Conservation (phyloP, 2,888 invertebrate species). For the Leptopilina myrica region DNA sequence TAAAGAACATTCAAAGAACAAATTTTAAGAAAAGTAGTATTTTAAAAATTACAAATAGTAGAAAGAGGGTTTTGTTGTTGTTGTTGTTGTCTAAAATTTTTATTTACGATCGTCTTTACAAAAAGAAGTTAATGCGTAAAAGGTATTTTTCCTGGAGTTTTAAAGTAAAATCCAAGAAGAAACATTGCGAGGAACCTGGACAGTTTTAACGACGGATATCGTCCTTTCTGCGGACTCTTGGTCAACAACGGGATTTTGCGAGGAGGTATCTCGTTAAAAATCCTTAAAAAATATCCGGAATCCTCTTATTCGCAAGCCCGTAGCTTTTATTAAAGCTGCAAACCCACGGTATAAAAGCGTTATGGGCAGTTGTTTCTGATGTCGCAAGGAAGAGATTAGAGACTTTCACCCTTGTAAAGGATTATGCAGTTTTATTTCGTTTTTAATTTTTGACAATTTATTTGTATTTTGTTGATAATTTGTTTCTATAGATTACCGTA, state of each 20-base stretch:
- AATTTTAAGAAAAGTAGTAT: no score
- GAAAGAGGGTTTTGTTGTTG: no score
- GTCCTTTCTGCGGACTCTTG: constrained; percentile 50
- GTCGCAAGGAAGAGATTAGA: constrained; percentile 53
- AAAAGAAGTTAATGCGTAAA: no score
- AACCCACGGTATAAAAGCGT: constrained; percentile 59
- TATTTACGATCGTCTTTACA: no score
- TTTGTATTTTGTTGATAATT: neutral
- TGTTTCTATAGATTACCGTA: no score
- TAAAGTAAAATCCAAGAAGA: constrained; percentile 13
- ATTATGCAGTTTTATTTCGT: constrained; percentile 44
- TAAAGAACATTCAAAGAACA: no score
- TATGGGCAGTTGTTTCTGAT: constrained; percentile 59
- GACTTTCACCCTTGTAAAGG: constrained; percentile 50
- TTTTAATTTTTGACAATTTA: neutral
- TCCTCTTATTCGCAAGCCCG: constrained; percentile 58
- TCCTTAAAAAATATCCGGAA: constrained; percentile 62
- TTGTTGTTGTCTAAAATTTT: no score
- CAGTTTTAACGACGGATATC: constrained; percentile 51
- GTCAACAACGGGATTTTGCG: constrained; percentile 49
- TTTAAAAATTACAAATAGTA: no score
- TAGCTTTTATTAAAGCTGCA: constrained; percentile 61
- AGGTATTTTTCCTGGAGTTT: constrained; percentile 15
- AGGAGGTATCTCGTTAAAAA: constrained; percentile 59
- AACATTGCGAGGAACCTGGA: constrained; percentile 12